These are phyloP conservation scores for Eretmodus cyanostictus DNA, from an alignment of 2,113 vertebrate genomes.

Conservation along the genomic window DNA sequence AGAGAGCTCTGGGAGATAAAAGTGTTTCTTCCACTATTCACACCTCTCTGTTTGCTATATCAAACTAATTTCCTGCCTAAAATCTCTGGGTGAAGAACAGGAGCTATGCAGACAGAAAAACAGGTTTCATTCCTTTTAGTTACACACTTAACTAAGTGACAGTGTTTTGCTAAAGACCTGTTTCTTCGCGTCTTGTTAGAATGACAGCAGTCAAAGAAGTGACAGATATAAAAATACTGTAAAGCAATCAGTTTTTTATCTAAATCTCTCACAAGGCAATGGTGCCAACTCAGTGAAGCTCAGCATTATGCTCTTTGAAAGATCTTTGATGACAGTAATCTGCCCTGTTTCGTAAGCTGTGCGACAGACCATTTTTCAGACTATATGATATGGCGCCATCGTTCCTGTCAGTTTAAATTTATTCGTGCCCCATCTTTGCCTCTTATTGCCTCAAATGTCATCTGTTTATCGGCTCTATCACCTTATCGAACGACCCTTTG, in stretches of 20 bases:
- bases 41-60: neutral
- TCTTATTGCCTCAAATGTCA: slow-evolving; percentile 42
- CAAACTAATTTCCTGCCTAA: neutral
- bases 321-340: slow-evolving; percentile 28
- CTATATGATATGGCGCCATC: neutral
- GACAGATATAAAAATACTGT: slow-evolving; percentile 3
- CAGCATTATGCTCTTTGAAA: slow-evolving; percentile 20
- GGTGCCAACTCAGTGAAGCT: slow-evolving; percentile 13
- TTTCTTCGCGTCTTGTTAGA: neutral
- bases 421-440: neutral
- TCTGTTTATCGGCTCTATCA: slow-evolving; percentile 25
- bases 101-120: neutral
- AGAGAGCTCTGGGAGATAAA: neutral
- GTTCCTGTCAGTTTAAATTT: neutral
- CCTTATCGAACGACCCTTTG: slow-evolving; percentile 20
- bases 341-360: neutral
- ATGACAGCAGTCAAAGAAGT: neutral
- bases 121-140: neutral
- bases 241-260: slow-evolving; percentile 24
- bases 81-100: neutral
- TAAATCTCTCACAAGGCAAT: slow-evolving; percentile 20
- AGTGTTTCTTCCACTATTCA: neutral
- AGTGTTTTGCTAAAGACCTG: neutral
- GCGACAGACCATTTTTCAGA: neutral
- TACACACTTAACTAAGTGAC: neutral